A percentile compares a stretch with the other conserved stretches of the same genome.
Conservation (phyloP, 1,140 invertebrate genomes). For the Thalassaphorura encarpata region DNA sequence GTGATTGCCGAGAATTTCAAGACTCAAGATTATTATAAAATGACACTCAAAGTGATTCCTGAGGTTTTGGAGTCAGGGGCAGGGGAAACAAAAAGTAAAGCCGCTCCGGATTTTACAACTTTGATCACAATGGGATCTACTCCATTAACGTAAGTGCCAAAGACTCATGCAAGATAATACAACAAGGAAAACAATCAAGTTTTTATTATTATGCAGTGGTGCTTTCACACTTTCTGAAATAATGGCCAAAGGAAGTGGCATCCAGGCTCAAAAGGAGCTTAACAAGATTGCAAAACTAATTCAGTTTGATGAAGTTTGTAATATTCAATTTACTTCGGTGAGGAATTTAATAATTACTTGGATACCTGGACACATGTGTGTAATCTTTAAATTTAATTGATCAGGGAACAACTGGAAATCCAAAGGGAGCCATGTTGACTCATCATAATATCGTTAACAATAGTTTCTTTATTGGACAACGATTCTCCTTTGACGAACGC, state of each 20-base stretch:
- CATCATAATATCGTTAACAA: conserved; percentile 83
- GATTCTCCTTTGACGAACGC: conserved; percentile 3
- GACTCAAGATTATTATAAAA: conserved; percentile 59
- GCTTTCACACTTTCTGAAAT: too few relatives aligned
- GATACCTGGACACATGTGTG: too few relatives aligned
- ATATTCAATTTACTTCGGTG: conserved; percentile 83
- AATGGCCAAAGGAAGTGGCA: too few relatives aligned
- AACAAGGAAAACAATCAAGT: too few relatives aligned
- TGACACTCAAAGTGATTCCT: conserved; percentile 44
- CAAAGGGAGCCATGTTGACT: conserved; percentile 74
- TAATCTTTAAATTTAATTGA: neutral
- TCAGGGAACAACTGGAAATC: conserved; percentile 56
- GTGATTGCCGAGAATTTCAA: conserved; percentile 55
- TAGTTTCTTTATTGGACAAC: conserved; percentile 38
- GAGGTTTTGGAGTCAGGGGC: conserved; percentile 6
- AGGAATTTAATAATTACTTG: conserved; percentile 40
- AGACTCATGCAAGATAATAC: too few relatives aligned
- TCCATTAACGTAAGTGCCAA: neutral
- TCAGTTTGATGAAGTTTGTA: conserved; percentile 55
- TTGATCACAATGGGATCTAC: conserved; percentile 14
- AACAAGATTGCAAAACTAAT: too few relatives aligned
- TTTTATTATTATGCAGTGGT: too few relatives aligned
- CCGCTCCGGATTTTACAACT: conserved; percentile 11
- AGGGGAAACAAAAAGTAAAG: conserved; percentile 14
- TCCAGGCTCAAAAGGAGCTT: conserved; percentile 41